Evolutionary conservation across 2,797 vertebrate genomes (phyloP), one percentile per base, ranked within the genome.

Genomic region (Chloroceryle amazona): DNA sequence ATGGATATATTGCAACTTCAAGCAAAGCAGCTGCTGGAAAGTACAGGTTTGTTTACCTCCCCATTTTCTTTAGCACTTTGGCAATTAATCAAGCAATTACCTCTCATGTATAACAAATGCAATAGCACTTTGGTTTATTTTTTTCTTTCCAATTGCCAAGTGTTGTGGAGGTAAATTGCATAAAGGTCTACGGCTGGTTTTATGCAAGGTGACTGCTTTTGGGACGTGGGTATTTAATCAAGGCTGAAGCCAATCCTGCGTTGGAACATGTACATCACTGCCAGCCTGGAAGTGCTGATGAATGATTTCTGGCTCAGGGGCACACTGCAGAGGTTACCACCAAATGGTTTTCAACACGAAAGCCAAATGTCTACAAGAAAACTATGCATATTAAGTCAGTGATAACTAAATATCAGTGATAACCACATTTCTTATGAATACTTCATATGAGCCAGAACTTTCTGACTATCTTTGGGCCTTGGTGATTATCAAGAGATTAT

Each of bases 271-370:
- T 23, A 79, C 28, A 66, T 62, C 67, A 10, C 47, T 57, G 83
- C 51, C 60, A 41, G 58, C 47, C 44, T 67, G 31, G 8, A 91
- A 65, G 19, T 3, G 35, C 44, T 78, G 92, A 63, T 91, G 95
- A 93, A 54, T 83, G 81, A 92, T 92, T 92, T 83, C 82, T 97
- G 94, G 86, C 89, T 68, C 61, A 65, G 49, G 4, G 62, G n/a
- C 41, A 51, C 31, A 60, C 20, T 8, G 0, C 11, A 81, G 44
- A 62, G 44, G 26, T 52, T 63, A 87, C 42, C 33, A 60, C 57
- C 55, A 79, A 86, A 83, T n/a, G 70, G 66, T 57, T 84, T 82
- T 73, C 81, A 92, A 87, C 60, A 80, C 42, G 22, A 76, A 85
- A 80, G 60, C 44, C 58, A 74, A 60, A 76, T 1, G 1, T 28